These are phyloP conservation scores for Pelusios castaneus DNA, from an alignment of 2,113 vertebrate species.

Conservation along the genomic window DNA sequence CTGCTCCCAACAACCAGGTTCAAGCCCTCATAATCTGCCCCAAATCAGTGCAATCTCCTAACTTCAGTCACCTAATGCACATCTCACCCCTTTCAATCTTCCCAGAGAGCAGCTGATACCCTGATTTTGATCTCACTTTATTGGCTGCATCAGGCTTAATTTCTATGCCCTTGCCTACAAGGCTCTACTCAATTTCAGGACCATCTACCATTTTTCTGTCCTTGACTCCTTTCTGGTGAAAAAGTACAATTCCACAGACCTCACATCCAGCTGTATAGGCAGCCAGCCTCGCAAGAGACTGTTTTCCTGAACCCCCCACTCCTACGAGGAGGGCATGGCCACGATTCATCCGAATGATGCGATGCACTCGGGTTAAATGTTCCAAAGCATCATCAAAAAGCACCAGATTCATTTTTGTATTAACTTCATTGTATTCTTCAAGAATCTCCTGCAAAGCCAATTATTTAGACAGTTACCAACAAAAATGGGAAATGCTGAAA, in stretches of 20 bases:
- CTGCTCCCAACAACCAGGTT: neutral
- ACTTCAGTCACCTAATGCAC: neutral
- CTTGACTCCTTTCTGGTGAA: neutral
- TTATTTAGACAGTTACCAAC: neutral
- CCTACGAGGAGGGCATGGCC: constrained; percentile 94
- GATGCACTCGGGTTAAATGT: constrained; percentile 89
- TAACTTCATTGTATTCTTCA: constrained; percentile 92
- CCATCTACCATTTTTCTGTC: neutral
- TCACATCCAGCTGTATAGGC: constrained; percentile 90
- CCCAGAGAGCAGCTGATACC: neutral
- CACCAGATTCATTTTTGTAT: constrained; percentile 89
- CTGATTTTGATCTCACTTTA: neutral
- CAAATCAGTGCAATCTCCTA: neutral
- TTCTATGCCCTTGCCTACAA: neutral
- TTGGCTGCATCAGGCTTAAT: neutral
- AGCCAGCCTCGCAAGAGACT: constrained; percentile 90
- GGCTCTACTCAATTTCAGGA: neutral
- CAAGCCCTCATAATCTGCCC: neutral
- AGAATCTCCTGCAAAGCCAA: constrained; percentile 86
- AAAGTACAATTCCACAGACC: constrained; percentile 71
- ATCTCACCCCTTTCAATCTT: neutral
- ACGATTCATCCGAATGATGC: constrained; percentile 88
- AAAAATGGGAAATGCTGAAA: neutral
- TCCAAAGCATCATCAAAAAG: constrained; percentile 96
- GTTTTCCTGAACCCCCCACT: constrained; percentile 92